phyloP scores from a whole-genome alignment of 2,888 invertebrate genomes.

The Carcina quercana region DNA sequence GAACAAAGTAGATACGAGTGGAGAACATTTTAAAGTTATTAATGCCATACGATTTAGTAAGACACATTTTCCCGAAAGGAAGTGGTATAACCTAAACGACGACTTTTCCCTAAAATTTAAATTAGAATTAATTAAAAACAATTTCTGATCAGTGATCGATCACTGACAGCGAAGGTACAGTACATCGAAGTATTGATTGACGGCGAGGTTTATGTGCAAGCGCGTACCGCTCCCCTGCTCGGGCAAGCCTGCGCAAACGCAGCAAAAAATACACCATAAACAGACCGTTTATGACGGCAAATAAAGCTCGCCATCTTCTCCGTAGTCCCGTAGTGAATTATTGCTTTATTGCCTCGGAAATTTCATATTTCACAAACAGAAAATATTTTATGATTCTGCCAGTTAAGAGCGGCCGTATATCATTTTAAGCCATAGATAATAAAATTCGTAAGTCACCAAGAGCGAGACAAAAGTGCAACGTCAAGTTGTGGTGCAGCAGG shows the following conservation, averaged over 20 bases:
- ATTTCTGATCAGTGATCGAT: too few species aligned
- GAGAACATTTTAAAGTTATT: too few species aligned
- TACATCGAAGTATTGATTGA: slow-evolving; percentile 52
- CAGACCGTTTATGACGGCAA: slow-evolving; percentile 70
- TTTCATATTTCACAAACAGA: slow-evolving; percentile 75
- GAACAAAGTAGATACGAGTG: too few species aligned
- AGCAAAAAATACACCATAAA: slow-evolving; percentile 71
- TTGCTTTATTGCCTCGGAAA: slow-evolving; percentile 75
- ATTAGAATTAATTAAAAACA: too few species aligned
- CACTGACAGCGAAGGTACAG: too few species aligned
- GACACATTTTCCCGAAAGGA: too few species aligned
- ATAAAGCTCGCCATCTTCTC: slow-evolving; percentile 70
- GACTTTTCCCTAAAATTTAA: too few species aligned
- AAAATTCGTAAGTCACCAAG: slow-evolving; percentile 69
- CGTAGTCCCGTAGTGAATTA: slow-evolving; percentile 73
- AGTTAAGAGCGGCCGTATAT: slow-evolving; percentile 71
- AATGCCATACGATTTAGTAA: too few species aligned
- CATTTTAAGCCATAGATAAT: slow-evolving; percentile 74
- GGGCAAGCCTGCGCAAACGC: slow-evolving; percentile 22
- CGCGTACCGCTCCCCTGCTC: slow-evolving; percentile 32
- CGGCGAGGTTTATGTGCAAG: slow-evolving; percentile 51
- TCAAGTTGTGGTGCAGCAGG: slow-evolving; percentile 17
- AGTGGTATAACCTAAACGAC: too few species aligned
- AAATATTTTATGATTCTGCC: slow-evolving; percentile 74
- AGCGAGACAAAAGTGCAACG: slow-evolving; percentile 53